Base-by-base conservation (phyloP, 2,113 vertebrate species). In the Nycticebus coucang region DNA sequence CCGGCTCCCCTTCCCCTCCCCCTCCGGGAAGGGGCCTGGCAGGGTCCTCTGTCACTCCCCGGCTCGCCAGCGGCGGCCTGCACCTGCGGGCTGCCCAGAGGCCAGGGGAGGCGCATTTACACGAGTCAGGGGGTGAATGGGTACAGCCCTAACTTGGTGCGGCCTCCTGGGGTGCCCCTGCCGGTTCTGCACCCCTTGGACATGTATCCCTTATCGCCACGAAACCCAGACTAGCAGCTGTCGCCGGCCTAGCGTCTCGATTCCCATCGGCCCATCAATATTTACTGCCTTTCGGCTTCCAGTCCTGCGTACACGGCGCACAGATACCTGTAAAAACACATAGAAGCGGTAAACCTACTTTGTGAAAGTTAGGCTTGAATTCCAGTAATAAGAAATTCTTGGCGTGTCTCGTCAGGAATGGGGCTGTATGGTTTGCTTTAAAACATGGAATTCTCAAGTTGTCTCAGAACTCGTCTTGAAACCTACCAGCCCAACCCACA, bases 31-130 rank as follows among this genome's bases (percentile, higher is more conserved):
- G 66, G 80, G 87, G 59, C 93, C 90, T 66, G 33, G 37, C 81
- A 0, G 14, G 24, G 87, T n/a, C 60, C 81, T n/a, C n/a, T 59
- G 55, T 75, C 90, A 69, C 72, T 87, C 55, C 21, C 2, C 64
- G 75, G 26, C 59, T 53, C 2, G 41, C 60, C 68, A 2, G 45
- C 2, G 28, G 77, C 77, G 83, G 89, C 62, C 66, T 80, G 64
- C 87, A 97, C 96, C 95, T 95, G 97, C 18, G 71, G n/a, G n/a
- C 89, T 55, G 90, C 53, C 35, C 26, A 0, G 68, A 24, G 60
- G 45, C 60, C 30, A 60, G 11, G 7, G 30, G 14, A 22, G 37
- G 68, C 7, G 3, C 55, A 3, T 19, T 26, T 30, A 28, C 22
- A 15, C 24, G 41, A 85, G 78, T 74, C 41, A 64, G 7, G 64